Conservation (phyloP, 2,113 vertebrate genomes). For the Maccullochella peelii region DNA sequence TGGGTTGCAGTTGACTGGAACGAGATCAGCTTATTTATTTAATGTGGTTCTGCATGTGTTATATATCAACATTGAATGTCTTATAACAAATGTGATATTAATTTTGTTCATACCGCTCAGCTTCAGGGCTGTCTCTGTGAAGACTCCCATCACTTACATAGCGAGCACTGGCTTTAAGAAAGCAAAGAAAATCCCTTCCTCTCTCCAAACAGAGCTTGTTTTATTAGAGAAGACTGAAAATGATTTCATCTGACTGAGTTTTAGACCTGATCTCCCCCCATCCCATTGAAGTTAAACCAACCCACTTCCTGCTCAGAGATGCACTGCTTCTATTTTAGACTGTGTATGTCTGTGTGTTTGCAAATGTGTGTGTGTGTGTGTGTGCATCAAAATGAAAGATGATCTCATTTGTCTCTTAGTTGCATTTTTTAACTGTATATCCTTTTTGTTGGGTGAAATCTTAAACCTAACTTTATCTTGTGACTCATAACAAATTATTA, state of each 20-base stretch:
- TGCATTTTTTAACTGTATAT: conserved; percentile 11
- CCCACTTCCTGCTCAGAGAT: conserved; percentile 57
- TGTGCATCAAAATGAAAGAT: background rate
- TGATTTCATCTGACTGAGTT: conserved; percentile 42
- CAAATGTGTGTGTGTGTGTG: background rate
- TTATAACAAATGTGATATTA: background rate
- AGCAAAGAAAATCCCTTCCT: conserved; percentile 36
- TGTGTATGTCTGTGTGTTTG: background rate
- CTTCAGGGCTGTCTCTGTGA: background rate
- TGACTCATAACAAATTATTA: background rate
- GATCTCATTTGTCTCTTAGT: background rate
- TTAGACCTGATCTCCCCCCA: conserved; percentile 9
- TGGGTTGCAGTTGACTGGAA: background rate
- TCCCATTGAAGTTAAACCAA: conserved; percentile 40
- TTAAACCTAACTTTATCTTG: background rate
- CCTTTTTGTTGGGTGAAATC: background rate
- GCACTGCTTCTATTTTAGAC: conserved; percentile 31
- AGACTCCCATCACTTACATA: conserved; percentile 35
- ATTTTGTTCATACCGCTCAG: background rate
- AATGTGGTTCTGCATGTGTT: background rate
- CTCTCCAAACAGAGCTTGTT: conserved; percentile 47
- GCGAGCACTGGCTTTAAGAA: conserved; percentile 11
- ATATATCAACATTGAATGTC: conserved; percentile 3
- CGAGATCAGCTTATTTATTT: background rate
- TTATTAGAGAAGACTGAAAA: conserved; percentile 31